Conservation (phyloP, 2,888 invertebrate species). For the Eristalis tenax region DNA sequence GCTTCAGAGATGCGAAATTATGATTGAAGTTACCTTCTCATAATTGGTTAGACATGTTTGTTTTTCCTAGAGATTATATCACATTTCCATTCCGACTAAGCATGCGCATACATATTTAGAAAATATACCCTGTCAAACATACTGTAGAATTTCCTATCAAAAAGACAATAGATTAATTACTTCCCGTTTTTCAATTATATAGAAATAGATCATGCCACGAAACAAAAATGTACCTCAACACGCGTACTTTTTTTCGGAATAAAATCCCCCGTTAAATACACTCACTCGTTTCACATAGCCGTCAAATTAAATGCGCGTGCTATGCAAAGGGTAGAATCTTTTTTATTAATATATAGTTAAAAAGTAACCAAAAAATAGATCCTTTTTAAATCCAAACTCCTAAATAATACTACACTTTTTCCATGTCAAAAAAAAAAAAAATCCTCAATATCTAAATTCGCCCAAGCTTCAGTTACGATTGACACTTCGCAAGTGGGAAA, state of each 20-base stretch:
- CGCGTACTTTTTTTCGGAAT: background rate
- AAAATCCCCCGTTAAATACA: background rate
- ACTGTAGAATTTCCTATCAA: background rate
- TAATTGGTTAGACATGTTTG: too few species aligned
- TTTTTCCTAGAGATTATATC: too few species aligned
- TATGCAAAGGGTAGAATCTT: background rate
- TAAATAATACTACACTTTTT: background rate
- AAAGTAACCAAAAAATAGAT: background rate
- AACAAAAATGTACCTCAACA: background rate
- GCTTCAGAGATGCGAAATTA: background rate
- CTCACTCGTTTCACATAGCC: background rate
- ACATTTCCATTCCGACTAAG: too few species aligned
- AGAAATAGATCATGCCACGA: background rate
- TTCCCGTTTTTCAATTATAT: background rate
- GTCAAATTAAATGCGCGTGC: background rate
- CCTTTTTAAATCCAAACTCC: background rate
- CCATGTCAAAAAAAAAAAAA: conserved; percentile 2
- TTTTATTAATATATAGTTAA: background rate
- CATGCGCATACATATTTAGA: too few species aligned
- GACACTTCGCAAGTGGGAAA: conserved; percentile 12
- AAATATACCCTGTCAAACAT: background rate
- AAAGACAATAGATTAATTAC: background rate
- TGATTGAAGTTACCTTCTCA: background rate
- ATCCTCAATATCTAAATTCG: conserved; percentile 23
- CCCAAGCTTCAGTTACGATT: background rate